phyloP scores from a whole-genome alignment of 1,140 invertebrate species.

The Drosophila repletoides region DNA sequence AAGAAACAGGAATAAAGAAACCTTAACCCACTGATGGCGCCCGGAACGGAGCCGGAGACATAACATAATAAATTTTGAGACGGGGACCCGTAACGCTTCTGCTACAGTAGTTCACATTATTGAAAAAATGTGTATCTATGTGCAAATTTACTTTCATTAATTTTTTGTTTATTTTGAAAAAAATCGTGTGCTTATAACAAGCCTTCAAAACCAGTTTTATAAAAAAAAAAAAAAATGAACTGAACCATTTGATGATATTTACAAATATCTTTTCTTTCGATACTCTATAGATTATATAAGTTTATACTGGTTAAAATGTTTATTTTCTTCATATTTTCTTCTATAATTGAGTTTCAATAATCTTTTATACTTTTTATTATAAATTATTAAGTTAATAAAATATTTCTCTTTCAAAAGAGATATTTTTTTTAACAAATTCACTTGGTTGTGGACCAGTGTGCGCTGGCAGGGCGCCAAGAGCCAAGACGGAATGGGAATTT shows the following conservation, averaged over 20 bases:
- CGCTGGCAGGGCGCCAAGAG: constrained; percentile 62
- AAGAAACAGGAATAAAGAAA: constrained; percentile 31
- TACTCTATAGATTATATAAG: too few relatives aligned
- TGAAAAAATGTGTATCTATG: not conserved
- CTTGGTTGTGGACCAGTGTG: constrained; percentile 7
- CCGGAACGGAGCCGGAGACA: constrained; percentile 66
- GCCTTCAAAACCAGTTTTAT: too few relatives aligned
- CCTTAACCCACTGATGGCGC: constrained; percentile 68
- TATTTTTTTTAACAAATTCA: not conserved
- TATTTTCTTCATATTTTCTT: too few relatives aligned
- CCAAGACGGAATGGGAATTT: constrained; percentile 22
- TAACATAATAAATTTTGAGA: constrained; percentile 76
- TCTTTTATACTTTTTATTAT: too few relatives aligned
- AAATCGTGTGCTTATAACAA: too few relatives aligned
- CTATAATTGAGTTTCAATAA: too few relatives aligned
- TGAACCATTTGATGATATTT: too few relatives aligned
- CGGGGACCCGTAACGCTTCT: constrained; percentile 41
- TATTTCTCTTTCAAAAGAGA: too few relatives aligned
- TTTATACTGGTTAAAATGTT: too few relatives aligned
- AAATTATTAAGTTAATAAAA: too few relatives aligned
- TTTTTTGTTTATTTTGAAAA: not conserved
- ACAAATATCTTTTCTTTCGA: too few relatives aligned
- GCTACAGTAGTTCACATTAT: constrained; percentile 7
- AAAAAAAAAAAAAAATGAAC: too few relatives aligned
- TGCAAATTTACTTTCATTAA: not conserved